Conservation (phyloP, 1,140 invertebrate genomes). For the Solenopsis invicta region DNA sequence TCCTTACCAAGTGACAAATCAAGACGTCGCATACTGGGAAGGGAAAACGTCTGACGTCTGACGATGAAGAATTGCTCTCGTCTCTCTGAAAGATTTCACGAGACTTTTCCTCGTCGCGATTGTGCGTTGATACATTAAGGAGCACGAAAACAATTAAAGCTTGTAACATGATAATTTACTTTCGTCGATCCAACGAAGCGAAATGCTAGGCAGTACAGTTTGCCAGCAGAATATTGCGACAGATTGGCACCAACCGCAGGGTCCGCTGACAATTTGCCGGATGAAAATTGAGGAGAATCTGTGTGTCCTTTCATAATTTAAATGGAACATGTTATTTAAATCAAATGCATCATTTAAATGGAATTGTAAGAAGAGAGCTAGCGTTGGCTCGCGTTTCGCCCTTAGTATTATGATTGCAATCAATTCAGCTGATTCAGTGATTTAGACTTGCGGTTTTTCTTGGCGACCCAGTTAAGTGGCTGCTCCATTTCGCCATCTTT, state of each 20-base stretch:
- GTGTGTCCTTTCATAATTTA: not conserved
- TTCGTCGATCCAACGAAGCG: not conserved
- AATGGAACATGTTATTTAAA: not conserved
- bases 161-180: not conserved
- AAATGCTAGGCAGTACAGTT: not conserved
- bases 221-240: not conserved
- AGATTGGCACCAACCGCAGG: not conserved
- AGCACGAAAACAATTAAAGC: not conserved
- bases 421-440: too few relatives aligned
- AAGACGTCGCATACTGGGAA: conserved; percentile 17
- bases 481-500: too few relatives aligned
- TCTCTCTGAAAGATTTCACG: conserved; percentile 17
- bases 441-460: too few relatives aligned
- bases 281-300: not conserved
- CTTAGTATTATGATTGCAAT: too few relatives aligned
- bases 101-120: not conserved
- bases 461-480: too few relatives aligned
- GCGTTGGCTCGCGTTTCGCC: too few relatives aligned
- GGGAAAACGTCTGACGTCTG: not conserved
- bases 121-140: not conserved
- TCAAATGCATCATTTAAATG: not conserved
- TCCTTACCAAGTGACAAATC: conserved; percentile 53
- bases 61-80: not conserved
- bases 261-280: not conserved
- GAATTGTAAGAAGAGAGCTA: too few relatives aligned